Evolutionary conservation across 2,888 invertebrate genomes (phyloP), one percentile per base, ranked within the genome.

Genomic region (Gymnocheta viridis): DNA sequence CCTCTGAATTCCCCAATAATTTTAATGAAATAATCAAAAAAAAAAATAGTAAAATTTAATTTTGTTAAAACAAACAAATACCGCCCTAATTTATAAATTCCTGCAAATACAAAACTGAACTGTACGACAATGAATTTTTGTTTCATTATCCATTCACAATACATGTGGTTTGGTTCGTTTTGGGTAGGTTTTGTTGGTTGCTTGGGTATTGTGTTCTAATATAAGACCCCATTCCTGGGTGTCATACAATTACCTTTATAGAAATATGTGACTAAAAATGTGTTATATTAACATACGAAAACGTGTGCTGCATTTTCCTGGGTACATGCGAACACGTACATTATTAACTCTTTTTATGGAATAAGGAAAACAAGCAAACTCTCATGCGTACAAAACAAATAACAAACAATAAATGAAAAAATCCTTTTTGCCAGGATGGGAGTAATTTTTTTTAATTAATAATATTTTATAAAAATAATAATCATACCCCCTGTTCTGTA

Each of bases 391-490:
- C 10, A 44, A 32, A 27, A 12, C 17, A n/a, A 10, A 51, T n/a
- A 51, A 56, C 1, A 56, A 54, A 54, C 4, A 56, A 10, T n/a
- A n/a, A n/a, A n/a, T n/a, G n/a, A n/a, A n/a, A n/a, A n/a, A n/a
- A n/a, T n/a, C n/a, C n/a, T n/a, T n/a, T n/a, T n/a, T n/a, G n/a
- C 2, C 35, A 49, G 7, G 12, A 49, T 2, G 14, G 27, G 17
- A 49, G n/a, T n/a, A n/a, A n/a, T 56, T 58, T 6, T 62, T 60
- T 73, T 73, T 38, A 60, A 62, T 73, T 62, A 73, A 38, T 62
- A 49, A 49, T 22, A n/a, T n/a, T n/a, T n/a, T n/a, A n/a, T n/a
- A n/a, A n/a, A n/a, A n/a, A n/a, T n/a, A n/a, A n/a, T n/a, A n/a
- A n/a, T n/a, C n/a, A n/a, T n/a, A n/a, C n/a, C n/a, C n/a, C n/a